Conservation (phyloP, 2,113 vertebrate genomes). For the Sula dactylatra region DNA sequence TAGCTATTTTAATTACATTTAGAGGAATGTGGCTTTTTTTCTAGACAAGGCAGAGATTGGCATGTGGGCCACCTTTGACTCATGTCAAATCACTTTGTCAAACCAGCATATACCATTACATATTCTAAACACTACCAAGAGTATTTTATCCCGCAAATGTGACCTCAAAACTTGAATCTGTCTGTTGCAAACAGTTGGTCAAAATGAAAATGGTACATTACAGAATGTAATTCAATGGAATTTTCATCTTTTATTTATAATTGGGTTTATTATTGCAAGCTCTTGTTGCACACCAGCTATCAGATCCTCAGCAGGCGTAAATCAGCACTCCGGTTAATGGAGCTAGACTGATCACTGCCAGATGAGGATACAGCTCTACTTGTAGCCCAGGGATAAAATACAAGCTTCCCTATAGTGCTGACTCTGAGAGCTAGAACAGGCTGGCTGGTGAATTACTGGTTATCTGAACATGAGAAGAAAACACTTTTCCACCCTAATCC, state of each 20-base stretch:
- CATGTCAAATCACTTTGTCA: not conserved
- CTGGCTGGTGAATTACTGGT: not conserved
- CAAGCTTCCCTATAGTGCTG: not conserved
- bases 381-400: not conserved
- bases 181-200: not conserved
- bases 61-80: not conserved
- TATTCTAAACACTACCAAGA: not conserved
- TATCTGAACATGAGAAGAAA: not conserved
- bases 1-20: not conserved
- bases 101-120: accelerated
- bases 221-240: not conserved
- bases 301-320: not conserved
- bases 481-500: not conserved
- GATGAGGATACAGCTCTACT: not conserved
- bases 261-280: not conserved
- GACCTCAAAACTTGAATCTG: not conserved
- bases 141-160: not conserved
- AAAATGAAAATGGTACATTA: not conserved
- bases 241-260: not conserved
- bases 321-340: not conserved
- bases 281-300: not conserved
- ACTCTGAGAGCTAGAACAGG: not conserved
- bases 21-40: not conserved
- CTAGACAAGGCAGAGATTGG: not conserved
- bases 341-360: not conserved